A percentile compares a stretch with the other conserved stretches of the same genome.
Evolutionary conservation across 2,797 vertebrate genomes (phyloP).

Genomic region (Malacoctenus gilli): DNA sequence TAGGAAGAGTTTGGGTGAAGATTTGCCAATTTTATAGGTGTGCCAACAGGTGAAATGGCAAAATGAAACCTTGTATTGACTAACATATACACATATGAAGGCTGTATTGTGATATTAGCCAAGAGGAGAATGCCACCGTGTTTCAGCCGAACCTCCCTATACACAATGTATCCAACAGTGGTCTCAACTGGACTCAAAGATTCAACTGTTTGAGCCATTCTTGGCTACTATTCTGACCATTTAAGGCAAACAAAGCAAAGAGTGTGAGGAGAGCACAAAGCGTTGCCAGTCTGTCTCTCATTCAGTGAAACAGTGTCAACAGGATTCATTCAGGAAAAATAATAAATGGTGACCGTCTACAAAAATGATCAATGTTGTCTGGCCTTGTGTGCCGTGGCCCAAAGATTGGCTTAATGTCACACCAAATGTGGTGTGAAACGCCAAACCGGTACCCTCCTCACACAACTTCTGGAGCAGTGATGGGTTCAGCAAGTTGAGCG

Average conservation of each 20-base stretch:
- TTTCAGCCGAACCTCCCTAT: not conserved
- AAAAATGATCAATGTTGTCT: too few species aligned
- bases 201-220: slow-evolving; percentile 41
- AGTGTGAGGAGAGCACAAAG: slow-evolving; percentile 66
- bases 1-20: too few species aligned
- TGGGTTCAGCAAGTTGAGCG: not conserved
- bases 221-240: slow-evolving; percentile 29
- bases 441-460: too few species aligned
- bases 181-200: slow-evolving; percentile 20
- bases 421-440: too few species aligned
- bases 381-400: too few species aligned
- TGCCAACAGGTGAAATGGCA: too few species aligned
- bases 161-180: not conserved
- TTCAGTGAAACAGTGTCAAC: not conserved
- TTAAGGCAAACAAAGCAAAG: slow-evolving; percentile 61
- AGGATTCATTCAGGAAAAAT: slow-evolving; percentile 2
- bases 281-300: slow-evolving; percentile 37
- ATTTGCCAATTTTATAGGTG: too few species aligned
- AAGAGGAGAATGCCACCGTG: not conserved
- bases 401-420: too few species aligned
- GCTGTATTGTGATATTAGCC: too few species aligned
- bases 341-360: not conserved
- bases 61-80: too few species aligned
- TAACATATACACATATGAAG: too few species aligned
- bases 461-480: too few species aligned